These are phyloP conservation scores for Heteractis magnifica DNA, from an alignment of 92 coral and sea anemone genomes.

Conservation along the genomic window DNA sequence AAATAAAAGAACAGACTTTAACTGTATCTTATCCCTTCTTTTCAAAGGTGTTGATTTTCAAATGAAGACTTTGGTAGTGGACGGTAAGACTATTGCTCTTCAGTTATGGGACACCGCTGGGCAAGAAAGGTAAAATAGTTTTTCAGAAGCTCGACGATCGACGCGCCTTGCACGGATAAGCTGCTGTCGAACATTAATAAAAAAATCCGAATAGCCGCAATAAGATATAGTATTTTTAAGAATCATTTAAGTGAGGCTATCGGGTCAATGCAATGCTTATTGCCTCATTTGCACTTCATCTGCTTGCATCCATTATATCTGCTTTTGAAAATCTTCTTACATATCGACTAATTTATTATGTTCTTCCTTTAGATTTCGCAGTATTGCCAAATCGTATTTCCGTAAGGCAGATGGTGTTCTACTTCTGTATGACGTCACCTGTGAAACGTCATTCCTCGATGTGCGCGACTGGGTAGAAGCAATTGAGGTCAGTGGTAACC, in stretches of 20 bases:
- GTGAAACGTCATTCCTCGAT: slow-evolving; percentile 86
- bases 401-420: slow-evolving; percentile 98
- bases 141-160: background rate
- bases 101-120: slow-evolving; percentile 99
- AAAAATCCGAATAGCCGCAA: no score
- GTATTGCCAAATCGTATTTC: slow-evolving; percentile 95
- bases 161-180: no score
- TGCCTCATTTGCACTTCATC: no score
- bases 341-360: background rate
- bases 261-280: no score
- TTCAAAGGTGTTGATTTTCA: slow-evolving; percentile 94
- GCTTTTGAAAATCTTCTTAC: background rate
- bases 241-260: no score
- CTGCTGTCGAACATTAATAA: no score
- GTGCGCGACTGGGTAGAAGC: slow-evolving; percentile 98
- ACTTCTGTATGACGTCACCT: slow-evolving; percentile 86
- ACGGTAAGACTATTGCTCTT: slow-evolving; percentile 82
- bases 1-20: no score
- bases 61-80: slow-evolving; percentile 85
- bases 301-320: no score
- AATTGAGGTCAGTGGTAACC: slow-evolving; percentile 67
- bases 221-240: no score
- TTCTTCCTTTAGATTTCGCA: slow-evolving; percentile 66
- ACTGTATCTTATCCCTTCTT: background rate
- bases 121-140: slow-evolving; percentile 77